Conservation (phyloP, 2,113 vertebrate species). For the Romanogobio albipinnatus region DNA sequence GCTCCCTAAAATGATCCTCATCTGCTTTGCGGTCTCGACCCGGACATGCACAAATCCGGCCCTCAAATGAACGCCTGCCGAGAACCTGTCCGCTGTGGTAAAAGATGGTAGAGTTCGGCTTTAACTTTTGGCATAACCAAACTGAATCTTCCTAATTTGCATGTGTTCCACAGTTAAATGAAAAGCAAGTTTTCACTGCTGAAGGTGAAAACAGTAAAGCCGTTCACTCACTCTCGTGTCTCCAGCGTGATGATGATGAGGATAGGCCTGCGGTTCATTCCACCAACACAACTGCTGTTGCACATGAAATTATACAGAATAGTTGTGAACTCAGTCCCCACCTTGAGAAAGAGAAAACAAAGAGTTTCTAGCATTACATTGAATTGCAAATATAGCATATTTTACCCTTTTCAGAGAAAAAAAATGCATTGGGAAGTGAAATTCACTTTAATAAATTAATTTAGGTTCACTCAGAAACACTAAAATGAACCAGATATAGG, state of each 20-base stretch:
- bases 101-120: slow-evolving; percentile 22
- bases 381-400: neutral
- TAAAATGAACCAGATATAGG: too few relatives aligned
- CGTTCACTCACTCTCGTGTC: slow-evolving; percentile 87
- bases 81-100: slow-evolving; percentile 77
- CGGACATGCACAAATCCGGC: slow-evolving; percentile 94
- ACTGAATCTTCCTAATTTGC: neutral
- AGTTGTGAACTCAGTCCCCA: slow-evolving; percentile 97
- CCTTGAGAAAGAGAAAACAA: slow-evolving; percentile 72
- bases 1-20: slow-evolving; percentile 94
- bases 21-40: slow-evolving; percentile 95
- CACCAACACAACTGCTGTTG: slow-evolving; percentile 99
- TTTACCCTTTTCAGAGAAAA: neutral
- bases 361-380: neutral
- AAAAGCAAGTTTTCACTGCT: neutral
- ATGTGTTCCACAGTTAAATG: neutral
- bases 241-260: slow-evolving; percentile 98
- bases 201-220: neutral
- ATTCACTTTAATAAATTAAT: neutral
- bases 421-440: neutral
- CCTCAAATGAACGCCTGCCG: slow-evolving; percentile 81
- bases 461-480: neutral
- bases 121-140: neutral
- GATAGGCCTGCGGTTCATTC: slow-evolving; percentile 97
- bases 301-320: slow-evolving; percentile 99